Evolutionary conservation across 2,888 invertebrate species (phyloP).

Genomic region (Beris morrisii): DNA sequence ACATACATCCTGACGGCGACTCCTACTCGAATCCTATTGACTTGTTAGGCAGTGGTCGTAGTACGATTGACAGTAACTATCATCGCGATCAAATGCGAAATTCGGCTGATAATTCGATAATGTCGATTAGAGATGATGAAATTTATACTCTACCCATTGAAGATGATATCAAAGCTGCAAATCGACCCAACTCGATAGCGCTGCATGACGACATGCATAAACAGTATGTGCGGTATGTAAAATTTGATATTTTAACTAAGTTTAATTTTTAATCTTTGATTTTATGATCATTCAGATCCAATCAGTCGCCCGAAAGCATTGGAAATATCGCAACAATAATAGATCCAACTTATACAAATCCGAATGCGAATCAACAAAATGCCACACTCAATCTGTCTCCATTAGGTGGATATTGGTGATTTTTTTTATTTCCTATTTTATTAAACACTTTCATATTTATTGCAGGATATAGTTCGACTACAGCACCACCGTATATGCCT

Average conservation of each 20-base stretch:
- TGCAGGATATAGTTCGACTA: conserved; percentile 58
- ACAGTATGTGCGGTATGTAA: conserved; percentile 4
- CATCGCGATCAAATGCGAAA: conserved; percentile 22
- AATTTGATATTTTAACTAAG: neutral
- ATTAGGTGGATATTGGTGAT: conserved; percentile 10
- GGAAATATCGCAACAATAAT: conserved; percentile 68
- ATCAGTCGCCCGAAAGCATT: conserved; percentile 29
- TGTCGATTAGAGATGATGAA: conserved; percentile 49
- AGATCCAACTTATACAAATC: conserved; percentile 63
- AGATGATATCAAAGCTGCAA: conserved; percentile 47
- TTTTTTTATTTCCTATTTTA: neutral
- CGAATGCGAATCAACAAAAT: conserved; percentile 34
- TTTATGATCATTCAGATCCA: neutral
- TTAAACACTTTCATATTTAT: conserved; percentile 40
- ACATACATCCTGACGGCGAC: conserved; percentile 47
- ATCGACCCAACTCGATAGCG: conserved; percentile 29
- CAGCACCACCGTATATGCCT: conserved; percentile 74
- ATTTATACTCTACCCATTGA: conserved; percentile 55
- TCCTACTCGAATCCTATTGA: conserved; percentile 62
- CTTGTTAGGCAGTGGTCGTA: conserved; percentile 48
- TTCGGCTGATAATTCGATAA: conserved; percentile 18
- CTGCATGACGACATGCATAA: conserved; percentile 11
- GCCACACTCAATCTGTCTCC: conserved; percentile 50
- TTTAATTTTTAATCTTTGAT: neutral
- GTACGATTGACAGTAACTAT: conserved; percentile 15